Evolutionary conservation across 2,888 invertebrate genomes (phyloP).

Genomic region (Oxytorus armatus): DNA sequence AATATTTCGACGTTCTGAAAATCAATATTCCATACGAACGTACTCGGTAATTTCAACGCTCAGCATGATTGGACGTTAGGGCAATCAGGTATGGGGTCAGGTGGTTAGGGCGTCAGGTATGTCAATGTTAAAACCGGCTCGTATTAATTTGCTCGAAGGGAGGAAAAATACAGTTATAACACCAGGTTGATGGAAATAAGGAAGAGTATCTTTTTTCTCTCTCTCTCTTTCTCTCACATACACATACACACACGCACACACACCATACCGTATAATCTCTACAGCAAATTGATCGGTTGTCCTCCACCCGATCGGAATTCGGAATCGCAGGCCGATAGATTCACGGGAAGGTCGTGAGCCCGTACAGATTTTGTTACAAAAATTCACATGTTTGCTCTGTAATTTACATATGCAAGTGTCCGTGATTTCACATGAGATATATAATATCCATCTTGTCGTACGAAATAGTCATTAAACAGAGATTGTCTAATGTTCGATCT

Average conservation of each 20-base stretch:
- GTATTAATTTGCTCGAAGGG: constrained; percentile 12
- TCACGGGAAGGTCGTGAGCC: constrained; percentile 51
- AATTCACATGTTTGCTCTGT: constrained; percentile 3
- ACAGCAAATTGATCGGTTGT: too few relatives aligned
- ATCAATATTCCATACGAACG: not conserved
- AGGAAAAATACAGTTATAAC: not conserved
- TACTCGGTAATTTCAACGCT: constrained; percentile 28
- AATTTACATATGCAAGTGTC: constrained; percentile 20
- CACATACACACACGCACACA: too few relatives aligned
- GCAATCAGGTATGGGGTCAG: constrained; percentile 1
- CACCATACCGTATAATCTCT: too few relatives aligned
- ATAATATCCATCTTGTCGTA: too few relatives aligned
- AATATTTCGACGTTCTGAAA: not conserved
- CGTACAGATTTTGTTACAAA: constrained; percentile 40
- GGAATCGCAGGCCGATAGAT: constrained; percentile 62
- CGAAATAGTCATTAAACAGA: too few relatives aligned
- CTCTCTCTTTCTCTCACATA: too few relatives aligned
- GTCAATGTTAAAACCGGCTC: constrained; percentile 13
- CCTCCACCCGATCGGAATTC: constrained; percentile 58
- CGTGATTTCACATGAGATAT: not conserved
- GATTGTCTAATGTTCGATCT: too few relatives aligned
- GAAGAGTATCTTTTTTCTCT: not conserved
- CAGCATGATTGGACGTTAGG: constrained; percentile 1
- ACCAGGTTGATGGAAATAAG: not conserved
- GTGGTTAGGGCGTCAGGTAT: constrained; percentile 13